These are phyloP conservation scores for Heterotilapia buettikoferi DNA, from an alignment of 2,113 vertebrate genomes.

Conservation along the genomic window DNA sequence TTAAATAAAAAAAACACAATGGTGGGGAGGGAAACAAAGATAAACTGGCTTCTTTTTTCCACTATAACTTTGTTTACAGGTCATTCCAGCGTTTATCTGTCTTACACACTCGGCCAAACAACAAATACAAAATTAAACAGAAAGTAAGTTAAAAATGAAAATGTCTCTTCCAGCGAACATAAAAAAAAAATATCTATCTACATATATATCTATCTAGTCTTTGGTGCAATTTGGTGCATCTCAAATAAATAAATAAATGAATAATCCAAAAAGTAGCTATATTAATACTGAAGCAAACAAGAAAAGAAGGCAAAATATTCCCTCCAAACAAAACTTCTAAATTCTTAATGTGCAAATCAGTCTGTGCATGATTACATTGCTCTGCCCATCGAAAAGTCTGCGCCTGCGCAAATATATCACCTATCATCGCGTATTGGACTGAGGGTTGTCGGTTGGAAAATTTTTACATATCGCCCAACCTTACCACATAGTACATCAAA, in stretches of 20 bases:
- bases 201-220: not conserved
- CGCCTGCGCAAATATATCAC: rapidly evolving
- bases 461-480: not conserved
- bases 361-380: not conserved
- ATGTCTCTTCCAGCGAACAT: not conserved
- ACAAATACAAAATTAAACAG: not conserved
- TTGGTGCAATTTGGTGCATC: not conserved
- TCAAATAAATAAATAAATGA: not conserved
- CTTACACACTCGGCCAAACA: not conserved
- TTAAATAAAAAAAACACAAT: not conserved
- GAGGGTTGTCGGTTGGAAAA: rapidly evolving
- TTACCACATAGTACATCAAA: not conserved
- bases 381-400: not conserved
- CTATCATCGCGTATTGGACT: not conserved
- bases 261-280: not conserved
- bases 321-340: not conserved
- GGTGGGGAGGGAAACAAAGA: not conserved
- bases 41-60: not conserved
- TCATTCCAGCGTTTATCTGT: not conserved
- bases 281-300: not conserved
- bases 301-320: not conserved
- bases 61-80: not conserved
- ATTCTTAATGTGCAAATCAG: not conserved
- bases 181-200: not conserved
- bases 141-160: not conserved